These are phyloP conservation scores for Bombus confusus DNA, from an alignment of 1,140 invertebrate species.

Conservation along the genomic window DNA sequence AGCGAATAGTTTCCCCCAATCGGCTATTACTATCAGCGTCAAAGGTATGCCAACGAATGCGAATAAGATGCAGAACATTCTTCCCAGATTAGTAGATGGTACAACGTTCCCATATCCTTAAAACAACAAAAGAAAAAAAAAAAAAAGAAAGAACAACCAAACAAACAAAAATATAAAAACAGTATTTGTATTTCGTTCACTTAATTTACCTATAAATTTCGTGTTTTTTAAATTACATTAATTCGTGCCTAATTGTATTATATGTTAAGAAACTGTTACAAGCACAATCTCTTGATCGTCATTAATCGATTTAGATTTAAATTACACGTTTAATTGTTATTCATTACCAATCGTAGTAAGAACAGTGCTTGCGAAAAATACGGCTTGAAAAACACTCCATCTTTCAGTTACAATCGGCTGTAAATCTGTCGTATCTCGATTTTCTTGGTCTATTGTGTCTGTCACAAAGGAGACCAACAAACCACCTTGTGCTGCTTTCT, in stretches of 20 bases:
- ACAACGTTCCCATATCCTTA: constrained; percentile 97
- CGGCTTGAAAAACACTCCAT: constrained; percentile 90
- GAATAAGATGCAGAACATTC: constrained; percentile 95
- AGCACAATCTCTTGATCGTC: neutral
- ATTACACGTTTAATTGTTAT: neutral
- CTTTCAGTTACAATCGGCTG: constrained; percentile 83
- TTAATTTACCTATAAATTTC: neutral
- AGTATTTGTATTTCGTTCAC: too few relatives aligned
- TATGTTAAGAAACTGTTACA: neutral
- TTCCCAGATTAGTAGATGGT: constrained; percentile 92
- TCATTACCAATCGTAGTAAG: constrained; percentile 88
- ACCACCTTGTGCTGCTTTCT: constrained; percentile 86
- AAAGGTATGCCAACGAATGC: constrained; percentile 96
- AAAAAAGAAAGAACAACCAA: neutral
- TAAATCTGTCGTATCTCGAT: constrained; percentile 59
- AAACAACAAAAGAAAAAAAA: constrained; percentile 57
- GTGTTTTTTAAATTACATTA: neutral
- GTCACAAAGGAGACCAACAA: constrained; percentile 76
- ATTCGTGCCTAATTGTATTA: neutral
- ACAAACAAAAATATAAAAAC: neutral
- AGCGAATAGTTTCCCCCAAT: constrained; percentile 94
- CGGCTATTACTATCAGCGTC: constrained; percentile 95
- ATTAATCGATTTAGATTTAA: neutral
- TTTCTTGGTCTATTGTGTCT: constrained; percentile 37
- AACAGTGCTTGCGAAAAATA: constrained; percentile 93